Conservation (phyloP, 2,113 vertebrate genomes). For the Argyrosomus japonicus region DNA sequence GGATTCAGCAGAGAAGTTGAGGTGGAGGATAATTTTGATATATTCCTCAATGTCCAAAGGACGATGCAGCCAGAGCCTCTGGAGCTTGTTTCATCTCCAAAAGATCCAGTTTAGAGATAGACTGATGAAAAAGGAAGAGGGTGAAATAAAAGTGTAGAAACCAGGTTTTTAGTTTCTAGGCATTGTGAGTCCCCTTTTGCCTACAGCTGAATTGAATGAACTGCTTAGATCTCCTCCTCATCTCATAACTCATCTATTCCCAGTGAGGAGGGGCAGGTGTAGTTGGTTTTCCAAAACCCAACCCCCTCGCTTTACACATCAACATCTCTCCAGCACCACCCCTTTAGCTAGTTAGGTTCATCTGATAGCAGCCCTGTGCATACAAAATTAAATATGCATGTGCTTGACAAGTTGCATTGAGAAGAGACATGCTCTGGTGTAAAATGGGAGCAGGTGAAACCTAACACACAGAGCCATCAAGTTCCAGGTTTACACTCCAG, state of each 20-base stretch:
- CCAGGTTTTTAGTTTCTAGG: constrained; percentile 49
- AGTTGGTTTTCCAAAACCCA: constrained; percentile 57
- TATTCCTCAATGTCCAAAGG: constrained; percentile 49
- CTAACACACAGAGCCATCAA: constrained; percentile 57
- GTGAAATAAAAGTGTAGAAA: constrained; percentile 38
- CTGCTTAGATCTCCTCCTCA: constrained; percentile 61
- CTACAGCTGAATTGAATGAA: constrained; percentile 56
- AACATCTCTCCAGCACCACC: constrained; percentile 49
- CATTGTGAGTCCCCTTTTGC: constrained; percentile 40
- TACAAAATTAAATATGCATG: constrained; percentile 78
- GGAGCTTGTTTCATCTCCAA: constrained; percentile 39
- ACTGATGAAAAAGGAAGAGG: constrained; percentile 1
- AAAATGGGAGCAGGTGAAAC: constrained; percentile 72
- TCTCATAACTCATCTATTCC: constrained; percentile 66
- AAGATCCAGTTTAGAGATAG: constrained; percentile 29
- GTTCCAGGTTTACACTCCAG: constrained; percentile 35
- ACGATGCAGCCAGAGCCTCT: constrained; percentile 13
- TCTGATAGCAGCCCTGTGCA: constrained; percentile 72
- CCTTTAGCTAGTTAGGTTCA: constrained; percentile 58
- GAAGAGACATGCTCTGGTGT: constrained; percentile 59
- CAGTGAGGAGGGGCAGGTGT: constrained; percentile 72
- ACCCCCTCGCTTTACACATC: constrained; percentile 68
- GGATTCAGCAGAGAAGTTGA: constrained; percentile 20
- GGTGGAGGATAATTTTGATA: not conserved
- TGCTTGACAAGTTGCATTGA: constrained; percentile 67